These are phyloP conservation scores for Etheostoma nigrum DNA, from an alignment of 2,797 vertebrate species.

Conservation along the genomic window DNA sequence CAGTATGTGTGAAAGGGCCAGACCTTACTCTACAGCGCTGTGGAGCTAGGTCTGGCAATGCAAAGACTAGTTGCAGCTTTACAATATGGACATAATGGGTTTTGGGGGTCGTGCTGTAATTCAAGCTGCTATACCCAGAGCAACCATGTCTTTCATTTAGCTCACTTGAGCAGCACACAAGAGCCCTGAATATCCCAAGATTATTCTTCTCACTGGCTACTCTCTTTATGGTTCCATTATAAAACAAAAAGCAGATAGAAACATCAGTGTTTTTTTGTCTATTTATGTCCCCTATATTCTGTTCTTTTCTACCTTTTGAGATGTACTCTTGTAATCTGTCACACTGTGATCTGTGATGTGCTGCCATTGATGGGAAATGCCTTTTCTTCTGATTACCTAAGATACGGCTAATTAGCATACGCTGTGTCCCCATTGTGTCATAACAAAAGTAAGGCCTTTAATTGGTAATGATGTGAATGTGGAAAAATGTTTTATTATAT, in stretches of 20 bases:
- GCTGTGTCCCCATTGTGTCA: slow-evolving; percentile 60
- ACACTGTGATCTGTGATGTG: slow-evolving; percentile 29
- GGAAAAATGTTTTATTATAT: slow-evolving; percentile 69
- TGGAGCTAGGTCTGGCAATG: too few relatives aligned
- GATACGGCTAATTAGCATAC: slow-evolving; percentile 64
- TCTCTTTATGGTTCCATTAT: slow-evolving; percentile 37
- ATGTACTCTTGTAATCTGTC: slow-evolving; percentile 7
- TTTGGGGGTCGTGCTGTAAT: slow-evolving; percentile 5
- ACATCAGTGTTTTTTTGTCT: slow-evolving; percentile 4
- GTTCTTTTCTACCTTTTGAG: slow-evolving; percentile 21
- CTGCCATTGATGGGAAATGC: slow-evolving; percentile 44
- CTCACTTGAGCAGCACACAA: slow-evolving; percentile 50
- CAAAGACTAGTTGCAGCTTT: not conserved
- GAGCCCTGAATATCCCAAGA: slow-evolving; percentile 40
- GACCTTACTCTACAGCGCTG: too few relatives aligned
- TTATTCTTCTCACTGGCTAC: slow-evolving; percentile 27
- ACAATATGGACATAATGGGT: not conserved
- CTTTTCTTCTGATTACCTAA: slow-evolving; percentile 54
- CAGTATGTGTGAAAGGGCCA: too few relatives aligned
- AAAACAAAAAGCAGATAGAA: slow-evolving; percentile 39
- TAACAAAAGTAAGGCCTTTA: slow-evolving; percentile 60
- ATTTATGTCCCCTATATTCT: slow-evolving; percentile 7
- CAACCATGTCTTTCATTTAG: slow-evolving; percentile 48
- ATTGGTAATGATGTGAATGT: slow-evolving; percentile 72
- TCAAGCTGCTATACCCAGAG: slow-evolving; percentile 45